phyloP scores from a whole-genome alignment of 1,140 invertebrate species.

The Macrotrachela quadricornifera region DNA sequence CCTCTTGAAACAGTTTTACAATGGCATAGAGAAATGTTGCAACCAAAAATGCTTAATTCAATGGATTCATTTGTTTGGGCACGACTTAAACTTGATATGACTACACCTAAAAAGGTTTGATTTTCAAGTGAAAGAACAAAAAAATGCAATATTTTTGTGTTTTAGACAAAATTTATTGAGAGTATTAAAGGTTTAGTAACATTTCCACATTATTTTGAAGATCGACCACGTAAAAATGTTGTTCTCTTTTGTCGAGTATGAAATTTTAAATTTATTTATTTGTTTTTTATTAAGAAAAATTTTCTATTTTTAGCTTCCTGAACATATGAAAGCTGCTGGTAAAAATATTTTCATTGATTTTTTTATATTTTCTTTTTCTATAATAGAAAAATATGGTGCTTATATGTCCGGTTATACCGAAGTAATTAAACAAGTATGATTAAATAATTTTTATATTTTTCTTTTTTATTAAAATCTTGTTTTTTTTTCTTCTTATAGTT shows the following conservation, averaged over 20 bases:
- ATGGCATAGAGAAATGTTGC: slow-evolving; percentile 5
- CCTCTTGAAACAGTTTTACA: slow-evolving; percentile 1
- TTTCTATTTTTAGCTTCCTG: background rate
- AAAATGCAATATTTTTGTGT: background rate
- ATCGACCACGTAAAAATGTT: slow-evolving; percentile 3
- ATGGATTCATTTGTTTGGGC: background rate
- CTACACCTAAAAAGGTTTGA: slow-evolving; percentile 2
- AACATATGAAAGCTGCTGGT: background rate
- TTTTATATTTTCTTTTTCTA: no score
- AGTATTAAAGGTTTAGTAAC: background rate
- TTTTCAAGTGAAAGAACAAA: background rate
- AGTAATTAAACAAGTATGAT: slow-evolving; percentile 1
- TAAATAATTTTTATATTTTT: background rate
- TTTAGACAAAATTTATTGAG: slow-evolving; percentile 2
- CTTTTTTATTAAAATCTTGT: background rate
- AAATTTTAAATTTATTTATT: background rate
- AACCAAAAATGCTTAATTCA: slow-evolving; percentile 3
- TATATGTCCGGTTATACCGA: background rate
- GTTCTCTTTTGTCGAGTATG: slow-evolving; percentile 5
- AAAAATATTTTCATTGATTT: background rate
- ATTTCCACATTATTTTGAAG: slow-evolving; percentile 7
- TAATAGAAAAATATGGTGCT: background rate
- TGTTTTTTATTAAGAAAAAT: background rate
- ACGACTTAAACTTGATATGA: slow-evolving; percentile 3
- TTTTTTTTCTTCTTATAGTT: background rate